Conservation (phyloP, 2,888 invertebrate species). For the Campoletis raptor region DNA sequence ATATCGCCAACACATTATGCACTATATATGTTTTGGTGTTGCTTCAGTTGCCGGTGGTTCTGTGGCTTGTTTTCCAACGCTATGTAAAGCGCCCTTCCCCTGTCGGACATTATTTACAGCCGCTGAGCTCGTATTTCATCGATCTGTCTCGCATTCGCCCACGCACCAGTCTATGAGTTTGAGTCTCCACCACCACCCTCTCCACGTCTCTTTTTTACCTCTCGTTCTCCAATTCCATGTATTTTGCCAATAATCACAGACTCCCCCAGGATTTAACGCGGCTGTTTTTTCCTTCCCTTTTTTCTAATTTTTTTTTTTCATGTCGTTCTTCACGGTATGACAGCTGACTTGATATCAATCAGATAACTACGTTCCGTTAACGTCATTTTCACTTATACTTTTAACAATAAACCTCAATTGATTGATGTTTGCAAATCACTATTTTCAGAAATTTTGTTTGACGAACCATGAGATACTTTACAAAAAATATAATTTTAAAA, state of each 20-base stretch:
- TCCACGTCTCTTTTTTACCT: background rate
- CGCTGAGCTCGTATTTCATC: constrained; percentile 69
- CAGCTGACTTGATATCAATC: background rate
- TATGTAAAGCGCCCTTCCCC: constrained; percentile 37
- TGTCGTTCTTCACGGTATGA: background rate
- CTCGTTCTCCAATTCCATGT: constrained; percentile 15
- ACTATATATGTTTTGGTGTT: constrained; percentile 27
- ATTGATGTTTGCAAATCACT: background rate
- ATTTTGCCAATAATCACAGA: constrained; percentile 24
- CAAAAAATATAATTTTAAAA: too few relatives aligned
- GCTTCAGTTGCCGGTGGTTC: constrained; percentile 10
- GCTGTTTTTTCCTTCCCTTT: constrained; percentile 1
- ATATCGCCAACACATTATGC: background rate
- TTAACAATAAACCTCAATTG: background rate
- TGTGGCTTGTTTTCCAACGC: background rate
- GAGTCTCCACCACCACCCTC: constrained; percentile 9
- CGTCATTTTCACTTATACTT: constrained; percentile 11
- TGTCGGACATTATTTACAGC: constrained; percentile 70
- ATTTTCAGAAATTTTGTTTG: background rate
- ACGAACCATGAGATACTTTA: too few relatives aligned
- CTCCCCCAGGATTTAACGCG: constrained; percentile 23
- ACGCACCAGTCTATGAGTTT: constrained; percentile 42
- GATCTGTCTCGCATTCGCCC: constrained; percentile 65
- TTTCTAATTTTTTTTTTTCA: background rate
- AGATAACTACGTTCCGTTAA: constrained; percentile 6